A percentile compares a stretch with the other conserved stretches of the same genome.
These are phyloP conservation scores for Arctopsyche grandis DNA, from an alignment of 1,140 invertebrate genomes.

Conservation along the genomic window DNA sequence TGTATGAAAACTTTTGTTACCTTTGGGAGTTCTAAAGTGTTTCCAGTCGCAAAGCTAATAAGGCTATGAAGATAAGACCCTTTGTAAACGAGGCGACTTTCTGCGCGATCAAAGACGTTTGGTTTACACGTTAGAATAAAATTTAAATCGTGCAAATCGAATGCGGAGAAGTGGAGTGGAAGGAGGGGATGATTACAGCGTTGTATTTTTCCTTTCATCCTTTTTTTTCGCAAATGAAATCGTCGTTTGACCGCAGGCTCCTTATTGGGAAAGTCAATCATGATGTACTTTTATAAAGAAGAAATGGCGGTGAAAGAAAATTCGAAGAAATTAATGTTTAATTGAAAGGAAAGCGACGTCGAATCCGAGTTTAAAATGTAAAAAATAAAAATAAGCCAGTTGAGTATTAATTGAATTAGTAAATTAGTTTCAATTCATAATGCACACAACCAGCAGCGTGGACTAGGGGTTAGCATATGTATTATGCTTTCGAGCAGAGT, in stretches of 20 bases:
- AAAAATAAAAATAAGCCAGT: too few species aligned
- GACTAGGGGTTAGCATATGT: too few species aligned
- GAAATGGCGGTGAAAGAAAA: not conserved
- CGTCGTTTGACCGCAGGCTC: slow-evolving; percentile 9
- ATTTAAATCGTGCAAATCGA: not conserved
- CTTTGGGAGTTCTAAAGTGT: not conserved
- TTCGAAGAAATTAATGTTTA: not conserved
- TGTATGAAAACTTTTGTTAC: slow-evolving; percentile 31
- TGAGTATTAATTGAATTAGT: too few species aligned
- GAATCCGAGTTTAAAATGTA: too few species aligned
- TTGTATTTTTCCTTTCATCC: too few species aligned
- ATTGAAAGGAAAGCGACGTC: not conserved
- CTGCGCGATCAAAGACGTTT: too few species aligned
- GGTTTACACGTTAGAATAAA: too few species aligned
- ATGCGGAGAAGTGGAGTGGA: not conserved
- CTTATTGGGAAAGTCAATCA: not conserved
- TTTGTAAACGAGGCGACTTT: too few species aligned
- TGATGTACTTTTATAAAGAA: not conserved
- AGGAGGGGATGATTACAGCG: not conserved
- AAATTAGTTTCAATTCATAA: too few species aligned
- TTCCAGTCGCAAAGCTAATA: not conserved
- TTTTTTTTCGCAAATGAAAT: not conserved
- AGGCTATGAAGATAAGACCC: not conserved
- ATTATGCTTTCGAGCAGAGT: too few species aligned
- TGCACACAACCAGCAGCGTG: too few species aligned